Base-by-base conservation (phyloP, 1,140 invertebrate species). In the Heliconius himera region DNA sequence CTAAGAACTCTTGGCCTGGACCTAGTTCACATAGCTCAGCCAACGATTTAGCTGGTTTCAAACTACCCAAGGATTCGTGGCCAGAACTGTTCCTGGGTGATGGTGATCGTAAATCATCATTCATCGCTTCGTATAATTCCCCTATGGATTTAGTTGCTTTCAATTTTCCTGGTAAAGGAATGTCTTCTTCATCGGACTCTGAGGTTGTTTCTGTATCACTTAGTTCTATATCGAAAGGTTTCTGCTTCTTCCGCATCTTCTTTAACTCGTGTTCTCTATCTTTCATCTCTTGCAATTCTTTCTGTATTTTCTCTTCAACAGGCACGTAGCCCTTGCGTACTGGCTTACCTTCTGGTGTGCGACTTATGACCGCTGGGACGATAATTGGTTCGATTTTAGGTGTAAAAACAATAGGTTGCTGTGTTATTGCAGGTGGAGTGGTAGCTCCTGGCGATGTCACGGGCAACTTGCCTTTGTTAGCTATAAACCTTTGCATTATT, bases 271-370 rank as follows among this genome's bases (percentile, higher is more conserved):
- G 95, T 85, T 97, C 97, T 60, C 97, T 94, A 60, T 96, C 95
- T 84, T 96, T 97, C 95, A 97, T 96, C 83, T 97, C 97, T 88
- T 95, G 95, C 41, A 97, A 90, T 89, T 97, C 97, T 78, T 96
- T 96, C 88, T 97, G 97, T 77, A 97, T 97, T 89, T 97, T 97
- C 82, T 97, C 96, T 87, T 97, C 97, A 2, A 97, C 97, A 2
- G 96, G 96, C 2, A 96, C 95, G 83, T 96, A 97, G 29, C 96
- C 96, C 38, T 96, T 96, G 41, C 96, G 94, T 29, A 96, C 91
- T 0, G 95, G 95, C 77, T 96, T 95, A 11, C 95, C 95, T 81
- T 95, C 95, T 9, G 95, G 89, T 70, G 95, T 94, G 26, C 95
- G 94, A 49, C 94, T 94, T 46, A 94, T 91, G 46, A 91, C 88